Base-by-base conservation (phyloP, 2,797 vertebrate species). In the Clarias fuscus region DNA sequence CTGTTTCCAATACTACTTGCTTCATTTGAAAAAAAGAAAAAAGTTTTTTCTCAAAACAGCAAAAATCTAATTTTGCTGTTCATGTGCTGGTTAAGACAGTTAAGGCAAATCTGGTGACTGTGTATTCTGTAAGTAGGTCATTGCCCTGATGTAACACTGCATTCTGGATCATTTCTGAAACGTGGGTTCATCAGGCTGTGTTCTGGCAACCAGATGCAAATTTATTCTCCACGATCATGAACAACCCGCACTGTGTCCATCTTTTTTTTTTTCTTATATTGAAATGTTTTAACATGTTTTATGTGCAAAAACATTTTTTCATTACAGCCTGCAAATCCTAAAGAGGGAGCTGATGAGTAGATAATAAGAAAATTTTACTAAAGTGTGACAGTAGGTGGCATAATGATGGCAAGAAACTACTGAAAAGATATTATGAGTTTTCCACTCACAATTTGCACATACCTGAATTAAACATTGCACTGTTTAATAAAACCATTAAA, bases 261-360 rank as follows among this genome's bases (percentile, higher is more conserved):
- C 14, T 56, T n/a, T 56, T 76, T 27, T 8, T n/a, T 56, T 33
- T 27, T 75, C 13, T 7, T 56, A 8, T 53, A 56, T 53, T 24
- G 22, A 6, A 73, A 73, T 7, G 22, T 48, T 48, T 24, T 53
- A 24, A n/a, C 22, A n/a, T 48, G 24, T 43, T 73, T 33, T 71
- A 43, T 24, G 2, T 72, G 8, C 37, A 20, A 75, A n/a, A 75
- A 76, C 15, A 53, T 53, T 13, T 53, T 53, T 53, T 53, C 48
- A 13, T 53, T 14, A 53, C 6, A 53, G 72, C 3, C n/a, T n/a
- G 53, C 43, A 72, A 43, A 75, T 75, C 72, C 72, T 53, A 75
- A 56, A 53, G 72, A 75, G 72, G 72, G 72, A 20, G 53, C 48
- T 58, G n/a, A 77, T 77, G 73, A 33, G 43, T 75, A 75, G 48